Evolutionary conservation across 2,797 vertebrate species (phyloP).

Genomic region (Alauda arvensis): DNA sequence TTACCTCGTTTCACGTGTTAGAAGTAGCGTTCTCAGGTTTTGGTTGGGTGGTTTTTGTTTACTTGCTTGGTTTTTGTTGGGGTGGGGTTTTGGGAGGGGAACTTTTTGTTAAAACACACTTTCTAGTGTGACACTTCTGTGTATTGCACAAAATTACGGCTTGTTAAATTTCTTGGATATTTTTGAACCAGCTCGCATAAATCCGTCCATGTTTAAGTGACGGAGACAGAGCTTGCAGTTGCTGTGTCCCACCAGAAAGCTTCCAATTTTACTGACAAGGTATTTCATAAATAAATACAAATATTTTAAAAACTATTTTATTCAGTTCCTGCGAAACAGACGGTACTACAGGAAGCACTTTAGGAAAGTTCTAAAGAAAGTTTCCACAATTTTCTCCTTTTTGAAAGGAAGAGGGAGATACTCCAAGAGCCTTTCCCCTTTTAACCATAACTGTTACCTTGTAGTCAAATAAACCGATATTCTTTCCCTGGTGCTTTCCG

Average conservation of each 20-base stretch:
- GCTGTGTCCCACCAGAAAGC: neutral
- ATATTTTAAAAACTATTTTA: neutral
- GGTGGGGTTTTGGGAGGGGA: fast-evolving
- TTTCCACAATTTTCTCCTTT: neutral
- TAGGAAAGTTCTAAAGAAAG: neutral
- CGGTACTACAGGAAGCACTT: neutral
- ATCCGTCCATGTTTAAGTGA: neutral
- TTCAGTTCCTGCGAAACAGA: neutral
- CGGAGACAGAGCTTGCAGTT: neutral
- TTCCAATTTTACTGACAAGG: neutral
- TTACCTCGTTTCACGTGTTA: neutral
- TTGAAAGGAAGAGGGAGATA: neutral
- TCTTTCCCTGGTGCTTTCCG: neutral
- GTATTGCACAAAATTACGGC: neutral
- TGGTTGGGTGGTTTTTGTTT: neutral
- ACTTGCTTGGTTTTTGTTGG: neutral
- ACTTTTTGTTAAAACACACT: neutral
- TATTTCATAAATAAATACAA: neutral
- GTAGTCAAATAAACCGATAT: neutral
- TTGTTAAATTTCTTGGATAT: neutral
- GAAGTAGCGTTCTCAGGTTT: neutral
- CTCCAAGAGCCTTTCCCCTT: neutral
- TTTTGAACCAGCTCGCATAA: neutral
- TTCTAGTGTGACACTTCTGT: neutral
- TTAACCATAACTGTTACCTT: neutral